phyloP scores from a whole-genome alignment of 2,888 invertebrate species.

The Tenthredo livida region DNA sequence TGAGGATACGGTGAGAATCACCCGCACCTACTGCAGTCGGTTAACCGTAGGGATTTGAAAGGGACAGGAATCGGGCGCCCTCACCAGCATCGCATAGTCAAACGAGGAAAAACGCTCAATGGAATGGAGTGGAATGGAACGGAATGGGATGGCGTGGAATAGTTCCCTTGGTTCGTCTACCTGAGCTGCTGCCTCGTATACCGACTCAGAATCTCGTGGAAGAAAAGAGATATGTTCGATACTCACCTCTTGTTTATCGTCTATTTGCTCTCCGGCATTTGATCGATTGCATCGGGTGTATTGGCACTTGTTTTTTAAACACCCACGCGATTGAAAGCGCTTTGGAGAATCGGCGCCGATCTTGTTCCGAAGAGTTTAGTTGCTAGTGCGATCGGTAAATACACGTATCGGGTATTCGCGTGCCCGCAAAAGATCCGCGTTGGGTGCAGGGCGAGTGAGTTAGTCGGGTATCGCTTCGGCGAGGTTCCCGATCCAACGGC shows the following conservation, averaged over 20 bases:
- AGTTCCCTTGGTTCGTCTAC: constrained; percentile 30
- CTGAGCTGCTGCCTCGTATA: background rate
- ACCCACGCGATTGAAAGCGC: background rate
- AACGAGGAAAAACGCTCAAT: constrained; percentile 19
- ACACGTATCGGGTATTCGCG: background rate
- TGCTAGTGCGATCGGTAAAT: background rate
- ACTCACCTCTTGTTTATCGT: constrained; percentile 21
- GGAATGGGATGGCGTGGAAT: background rate
- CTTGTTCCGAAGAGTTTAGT: background rate
- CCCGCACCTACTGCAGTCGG: background rate
- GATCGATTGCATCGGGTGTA: background rate
- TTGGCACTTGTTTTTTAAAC: background rate
- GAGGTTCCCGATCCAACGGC: background rate
- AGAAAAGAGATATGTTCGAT: background rate
- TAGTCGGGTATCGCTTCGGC: background rate
- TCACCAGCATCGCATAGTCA: background rate
- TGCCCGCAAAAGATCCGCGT: background rate
- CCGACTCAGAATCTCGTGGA: background rate
- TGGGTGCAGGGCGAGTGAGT: background rate
- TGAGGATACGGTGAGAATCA: background rate
- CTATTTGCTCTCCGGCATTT: background rate
- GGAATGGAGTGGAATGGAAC: constrained; percentile 14
- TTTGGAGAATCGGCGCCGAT: background rate
- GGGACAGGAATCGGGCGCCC: constrained; percentile 31
- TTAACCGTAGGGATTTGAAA: background rate